These are phyloP conservation scores for Asbolus verrucosus DNA, from an alignment of 1,140 invertebrate species.

Conservation along the genomic window DNA sequence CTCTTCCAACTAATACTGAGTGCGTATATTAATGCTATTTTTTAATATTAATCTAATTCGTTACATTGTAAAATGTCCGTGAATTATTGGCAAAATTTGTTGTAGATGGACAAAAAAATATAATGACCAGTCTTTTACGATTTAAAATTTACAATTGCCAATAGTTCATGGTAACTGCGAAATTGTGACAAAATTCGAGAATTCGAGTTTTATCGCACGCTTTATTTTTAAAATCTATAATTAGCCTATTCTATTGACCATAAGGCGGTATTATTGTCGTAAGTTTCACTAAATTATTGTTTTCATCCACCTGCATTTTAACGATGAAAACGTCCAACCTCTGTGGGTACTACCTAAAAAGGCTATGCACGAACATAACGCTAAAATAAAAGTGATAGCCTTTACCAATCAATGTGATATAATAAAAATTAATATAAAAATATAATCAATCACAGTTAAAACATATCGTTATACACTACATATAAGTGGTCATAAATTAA, in stretches of 20 bases:
- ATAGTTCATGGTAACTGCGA: conserved; percentile 24
- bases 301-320: conserved; percentile 5
- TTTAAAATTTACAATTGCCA: conserved; percentile 23
- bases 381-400: not conserved
- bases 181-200: not conserved
- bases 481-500: not conserved
- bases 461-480: too few relatives aligned
- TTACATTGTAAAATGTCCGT: conserved; percentile 14
- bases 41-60: conserved; percentile 26
- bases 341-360: conserved; percentile 22
- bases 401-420: not conserved
- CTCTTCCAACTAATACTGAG: conserved; percentile 1
- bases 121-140: conserved; percentile 29
- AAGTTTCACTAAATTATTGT: conserved; percentile 43
- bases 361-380: not conserved
- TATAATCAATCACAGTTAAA: not conserved
- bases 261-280: conserved; percentile 47
- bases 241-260: conserved; percentile 45
- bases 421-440: not conserved
- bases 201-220: not conserved
- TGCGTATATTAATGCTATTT: conserved; percentile 18
- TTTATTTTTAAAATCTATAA: conserved; percentile 16
- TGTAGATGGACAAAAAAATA: conserved; percentile 35
- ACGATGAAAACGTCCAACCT: conserved; percentile 26
- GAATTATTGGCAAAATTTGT: conserved; percentile 28